Evolutionary conservation across 2,797 vertebrate species (phyloP).

Genomic region (Rhinella marina): DNA sequence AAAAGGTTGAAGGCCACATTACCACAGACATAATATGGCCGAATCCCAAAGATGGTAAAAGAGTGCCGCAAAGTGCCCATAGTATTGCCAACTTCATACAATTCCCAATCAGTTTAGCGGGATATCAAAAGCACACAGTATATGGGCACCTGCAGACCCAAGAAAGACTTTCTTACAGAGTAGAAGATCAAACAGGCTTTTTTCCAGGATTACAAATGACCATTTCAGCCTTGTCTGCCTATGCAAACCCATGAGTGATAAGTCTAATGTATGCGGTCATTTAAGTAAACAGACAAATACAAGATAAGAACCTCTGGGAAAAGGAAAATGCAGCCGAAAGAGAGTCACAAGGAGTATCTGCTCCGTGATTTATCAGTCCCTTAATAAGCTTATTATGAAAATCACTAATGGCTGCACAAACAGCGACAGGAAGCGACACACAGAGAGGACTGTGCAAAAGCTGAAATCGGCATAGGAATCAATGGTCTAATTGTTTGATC

Average conservation of each 20-base stretch:
- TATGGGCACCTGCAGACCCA: background rate
- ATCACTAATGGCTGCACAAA: conserved; percentile 1
- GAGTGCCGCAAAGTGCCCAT: background rate
- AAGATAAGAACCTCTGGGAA: conserved; percentile 19
- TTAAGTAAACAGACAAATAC: conserved; percentile 29
- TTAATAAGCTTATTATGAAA: background rate
- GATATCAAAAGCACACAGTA: background rate
- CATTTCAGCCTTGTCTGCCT: conserved; percentile 31
- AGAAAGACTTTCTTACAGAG: background rate
- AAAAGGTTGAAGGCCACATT: background rate
- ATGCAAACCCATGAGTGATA: conserved; percentile 24
- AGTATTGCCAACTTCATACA: background rate
- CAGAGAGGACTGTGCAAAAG: background rate
- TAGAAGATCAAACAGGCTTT: background rate
- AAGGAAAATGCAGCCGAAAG: background rate
- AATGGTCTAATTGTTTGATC: background rate
- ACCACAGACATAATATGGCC: background rate
- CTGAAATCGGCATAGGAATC: background rate
- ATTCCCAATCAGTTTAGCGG: background rate
- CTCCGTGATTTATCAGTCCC: conserved; percentile 16
- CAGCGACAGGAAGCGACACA: background rate
- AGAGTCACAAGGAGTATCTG: background rate
- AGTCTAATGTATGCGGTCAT: conserved; percentile 16
- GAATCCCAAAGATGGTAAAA: background rate
- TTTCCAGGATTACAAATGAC: conserved; percentile 42